These are phyloP conservation scores for Rugalucina vietnamica DNA, from an alignment of 2,888 invertebrate species.

Conservation along the genomic window DNA sequence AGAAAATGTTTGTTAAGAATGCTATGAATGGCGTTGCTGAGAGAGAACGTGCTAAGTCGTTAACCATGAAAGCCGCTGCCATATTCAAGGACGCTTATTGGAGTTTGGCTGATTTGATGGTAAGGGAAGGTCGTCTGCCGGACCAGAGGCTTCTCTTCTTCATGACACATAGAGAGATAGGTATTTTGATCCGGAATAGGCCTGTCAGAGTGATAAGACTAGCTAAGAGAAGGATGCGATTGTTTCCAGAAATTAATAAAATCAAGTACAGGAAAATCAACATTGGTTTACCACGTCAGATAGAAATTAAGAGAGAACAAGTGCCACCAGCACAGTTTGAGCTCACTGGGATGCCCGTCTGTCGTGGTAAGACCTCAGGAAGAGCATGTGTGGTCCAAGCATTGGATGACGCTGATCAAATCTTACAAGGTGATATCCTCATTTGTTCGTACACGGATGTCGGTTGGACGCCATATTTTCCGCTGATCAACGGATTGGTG, in stretches of 20 bases:
- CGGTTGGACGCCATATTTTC: conserved; percentile 94
- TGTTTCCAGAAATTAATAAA: conserved; percentile 83
- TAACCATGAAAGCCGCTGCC: conserved; percentile 84
- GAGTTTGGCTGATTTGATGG: conserved; percentile 86
- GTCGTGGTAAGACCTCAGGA: conserved; percentile 88
- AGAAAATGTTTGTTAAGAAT: background rate
- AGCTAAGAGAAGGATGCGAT: conserved; percentile 88
- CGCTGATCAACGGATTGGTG: conserved; percentile 90
- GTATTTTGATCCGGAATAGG: conserved; percentile 85
- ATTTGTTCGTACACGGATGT: conserved; percentile 91
- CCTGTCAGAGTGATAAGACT: conserved; percentile 86
- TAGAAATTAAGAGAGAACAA: background rate
- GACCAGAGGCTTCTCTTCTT: conserved; percentile 88
- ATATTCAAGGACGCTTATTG: conserved; percentile 87
- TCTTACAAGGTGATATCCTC: conserved; percentile 89
- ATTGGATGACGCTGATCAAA: conserved; percentile 87
- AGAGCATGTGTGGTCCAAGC: conserved; percentile 89
- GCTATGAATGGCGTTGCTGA: conserved; percentile 87
- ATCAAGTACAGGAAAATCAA: background rate
- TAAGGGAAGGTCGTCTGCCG: conserved; percentile 87
- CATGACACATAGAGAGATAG: conserved; percentile 88
- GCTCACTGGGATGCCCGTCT: conserved; percentile 88
- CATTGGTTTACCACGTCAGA: background rate
- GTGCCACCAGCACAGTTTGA: conserved; percentile 16
- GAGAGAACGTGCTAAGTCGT: conserved; percentile 88